Evolutionary conservation across 2,888 invertebrate genomes (phyloP).

Genomic region (Mayetiola destructor): DNA sequence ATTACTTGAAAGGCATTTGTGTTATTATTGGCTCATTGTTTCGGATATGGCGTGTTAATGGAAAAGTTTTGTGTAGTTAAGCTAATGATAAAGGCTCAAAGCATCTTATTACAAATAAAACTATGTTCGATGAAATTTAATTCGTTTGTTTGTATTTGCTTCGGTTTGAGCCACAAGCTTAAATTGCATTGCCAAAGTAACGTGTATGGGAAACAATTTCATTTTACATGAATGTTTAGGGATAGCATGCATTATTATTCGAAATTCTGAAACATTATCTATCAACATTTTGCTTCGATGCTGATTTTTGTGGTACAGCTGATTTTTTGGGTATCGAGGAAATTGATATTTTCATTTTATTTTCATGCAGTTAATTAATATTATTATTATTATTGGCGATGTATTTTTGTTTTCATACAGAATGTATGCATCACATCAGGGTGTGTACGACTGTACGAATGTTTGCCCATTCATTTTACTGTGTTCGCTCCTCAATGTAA

Average conservation of each 20-base stretch:
- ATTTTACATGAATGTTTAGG: no score
- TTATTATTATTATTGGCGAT: neutral
- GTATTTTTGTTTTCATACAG: neutral
- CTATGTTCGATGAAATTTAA: slow-evolving; percentile 6
- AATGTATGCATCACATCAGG: no score
- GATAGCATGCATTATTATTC: no score
- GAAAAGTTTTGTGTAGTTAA: slow-evolving; percentile 6
- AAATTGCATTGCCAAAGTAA: neutral
- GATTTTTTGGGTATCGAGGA: no score
- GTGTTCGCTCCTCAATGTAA: no score
- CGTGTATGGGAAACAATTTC: neutral
- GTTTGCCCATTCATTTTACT: no score
- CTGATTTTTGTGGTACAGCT: no score
- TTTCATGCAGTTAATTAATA: neutral
- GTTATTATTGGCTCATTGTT: neutral
- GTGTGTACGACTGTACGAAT: no score
- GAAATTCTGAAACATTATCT: no score
- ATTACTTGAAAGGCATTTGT: neutral
- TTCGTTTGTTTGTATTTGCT: slow-evolving; percentile 7
- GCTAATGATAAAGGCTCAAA: neutral
- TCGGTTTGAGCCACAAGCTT: no score
- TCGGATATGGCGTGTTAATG: neutral
- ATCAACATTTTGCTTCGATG: no score
- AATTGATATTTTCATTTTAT: slow-evolving; percentile 12
- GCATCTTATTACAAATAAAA: neutral